Evolutionary conservation across 1,140 invertebrate species (phyloP).

Genomic region (Harpegnathos saltator): DNA sequence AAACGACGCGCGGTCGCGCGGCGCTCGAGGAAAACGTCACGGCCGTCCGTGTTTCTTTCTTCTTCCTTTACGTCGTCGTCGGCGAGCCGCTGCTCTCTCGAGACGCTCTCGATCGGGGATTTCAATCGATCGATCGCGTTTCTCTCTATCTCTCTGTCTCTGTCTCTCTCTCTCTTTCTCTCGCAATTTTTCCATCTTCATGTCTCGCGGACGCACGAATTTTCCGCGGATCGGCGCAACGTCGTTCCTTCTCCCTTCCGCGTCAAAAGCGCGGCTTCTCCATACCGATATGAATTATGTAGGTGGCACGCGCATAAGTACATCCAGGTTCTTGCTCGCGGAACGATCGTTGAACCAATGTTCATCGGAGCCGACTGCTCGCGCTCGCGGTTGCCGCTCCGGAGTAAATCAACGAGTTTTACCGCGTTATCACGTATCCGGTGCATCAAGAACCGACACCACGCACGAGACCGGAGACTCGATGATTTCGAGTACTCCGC

Average conservation of each 20-base stretch:
- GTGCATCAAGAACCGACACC: slow-evolving; percentile 12
- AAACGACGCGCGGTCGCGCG: neutral
- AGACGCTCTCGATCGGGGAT: too few species aligned
- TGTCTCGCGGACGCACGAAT: too few species aligned
- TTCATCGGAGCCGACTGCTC: slow-evolving; percentile 72
- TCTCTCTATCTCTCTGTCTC: too few species aligned
- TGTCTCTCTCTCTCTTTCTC: too few species aligned
- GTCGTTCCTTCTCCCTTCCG: neutral
- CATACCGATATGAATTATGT: slow-evolving; percentile 73
- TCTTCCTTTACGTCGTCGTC: too few species aligned
- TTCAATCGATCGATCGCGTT: too few species aligned
- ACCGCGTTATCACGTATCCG: slow-evolving; percentile 19
- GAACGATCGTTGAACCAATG: slow-evolving; percentile 77
- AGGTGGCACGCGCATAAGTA: slow-evolving; percentile 68
- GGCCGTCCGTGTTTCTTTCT: neutral
- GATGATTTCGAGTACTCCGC: too few species aligned
- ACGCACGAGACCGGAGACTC: too few species aligned
- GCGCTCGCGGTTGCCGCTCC: slow-evolving; percentile 13
- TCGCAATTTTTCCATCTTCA: too few species aligned
- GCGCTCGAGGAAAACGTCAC: neutral
- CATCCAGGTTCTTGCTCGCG: slow-evolving; percentile 67
- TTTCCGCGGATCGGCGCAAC: too few species aligned
- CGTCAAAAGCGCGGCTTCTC: slow-evolving; percentile 54
- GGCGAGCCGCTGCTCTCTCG: too few species aligned
- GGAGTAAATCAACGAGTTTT: slow-evolving; percentile 57